Percentiles rank a stretch among this genome's conserved stretches.
Conservation (phyloP, 2,113 vertebrate species). For the Paralichthys olivaceus region DNA sequence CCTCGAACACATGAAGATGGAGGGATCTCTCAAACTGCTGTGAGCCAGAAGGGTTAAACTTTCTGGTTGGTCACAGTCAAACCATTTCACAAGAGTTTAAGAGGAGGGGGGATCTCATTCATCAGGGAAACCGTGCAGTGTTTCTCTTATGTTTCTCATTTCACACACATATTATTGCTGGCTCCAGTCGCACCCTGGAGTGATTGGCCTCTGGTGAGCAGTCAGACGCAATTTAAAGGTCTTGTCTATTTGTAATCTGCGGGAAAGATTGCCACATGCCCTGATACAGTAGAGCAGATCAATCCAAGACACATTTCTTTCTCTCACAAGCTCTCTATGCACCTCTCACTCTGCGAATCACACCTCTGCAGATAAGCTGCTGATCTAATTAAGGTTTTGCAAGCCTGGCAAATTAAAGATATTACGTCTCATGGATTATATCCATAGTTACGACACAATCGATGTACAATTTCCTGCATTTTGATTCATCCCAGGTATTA, state of each 20-base stretch:
- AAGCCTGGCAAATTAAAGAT: constrained; percentile 62
- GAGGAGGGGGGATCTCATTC: constrained; percentile 43
- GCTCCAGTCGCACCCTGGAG: constrained; percentile 36
- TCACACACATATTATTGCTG: constrained; percentile 61
- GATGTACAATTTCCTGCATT: constrained; percentile 61
- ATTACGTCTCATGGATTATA: constrained; percentile 61
- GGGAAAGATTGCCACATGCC: constrained; percentile 65
- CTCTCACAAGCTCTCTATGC: constrained; percentile 35
- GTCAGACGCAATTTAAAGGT: constrained; percentile 73
- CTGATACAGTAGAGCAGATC: constrained; percentile 62
- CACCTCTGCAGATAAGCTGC: constrained; percentile 54
- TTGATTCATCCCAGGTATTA: constrained; percentile 54
- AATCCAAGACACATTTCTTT: constrained; percentile 56
- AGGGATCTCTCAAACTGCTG: not conserved
- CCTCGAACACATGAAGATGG: not conserved
- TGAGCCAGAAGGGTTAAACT: constrained; percentile 37
- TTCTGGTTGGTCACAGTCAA: constrained; percentile 43
- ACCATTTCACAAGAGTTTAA: constrained; percentile 51
- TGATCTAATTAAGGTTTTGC: constrained; percentile 65
- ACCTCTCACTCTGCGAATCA: constrained; percentile 58
- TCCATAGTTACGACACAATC: constrained; percentile 51
- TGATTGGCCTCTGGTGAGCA: constrained; percentile 65
- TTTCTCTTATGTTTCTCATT: constrained; percentile 65
- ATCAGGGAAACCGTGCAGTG: constrained; percentile 49
- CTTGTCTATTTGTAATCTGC: constrained; percentile 67